Evolutionary conservation across 2,888 invertebrate genomes (phyloP).

Genomic region (Bellardia bayeri): DNA sequence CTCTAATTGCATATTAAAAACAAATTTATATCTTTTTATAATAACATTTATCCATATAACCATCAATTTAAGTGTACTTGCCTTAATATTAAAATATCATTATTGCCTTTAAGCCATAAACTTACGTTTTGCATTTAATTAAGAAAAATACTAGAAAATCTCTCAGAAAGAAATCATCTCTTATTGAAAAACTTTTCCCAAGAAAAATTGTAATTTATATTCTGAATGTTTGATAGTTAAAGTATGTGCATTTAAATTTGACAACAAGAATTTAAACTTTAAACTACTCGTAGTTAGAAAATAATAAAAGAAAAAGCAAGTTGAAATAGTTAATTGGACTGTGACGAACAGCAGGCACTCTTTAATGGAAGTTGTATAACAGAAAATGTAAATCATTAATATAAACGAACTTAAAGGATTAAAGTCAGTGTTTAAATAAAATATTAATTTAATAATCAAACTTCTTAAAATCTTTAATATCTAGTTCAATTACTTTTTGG

Average conservation of each 20-base stretch:
- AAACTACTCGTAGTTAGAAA: neutral
- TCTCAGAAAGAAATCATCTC: neutral
- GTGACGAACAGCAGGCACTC: neutral
- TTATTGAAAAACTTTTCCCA: conserved; percentile 6
- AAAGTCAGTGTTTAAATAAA: too few relatives aligned
- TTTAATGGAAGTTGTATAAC: too few relatives aligned
- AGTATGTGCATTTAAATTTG: neutral
- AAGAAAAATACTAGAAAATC: neutral
- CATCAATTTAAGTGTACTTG: too few relatives aligned
- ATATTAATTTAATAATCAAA: too few relatives aligned
- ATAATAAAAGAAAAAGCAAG: neutral
- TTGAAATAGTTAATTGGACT: neutral
- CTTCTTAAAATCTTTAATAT: too few relatives aligned
- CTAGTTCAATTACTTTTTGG: too few relatives aligned
- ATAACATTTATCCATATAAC: too few relatives aligned
- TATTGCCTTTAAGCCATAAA: neutral
- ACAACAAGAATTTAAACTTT: neutral
- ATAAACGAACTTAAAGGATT: too few relatives aligned
- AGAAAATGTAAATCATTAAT: too few relatives aligned
- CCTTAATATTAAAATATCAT: neutral
- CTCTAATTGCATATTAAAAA: too few relatives aligned
- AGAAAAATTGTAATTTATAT: conserved; percentile 1
- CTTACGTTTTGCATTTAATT: neutral
- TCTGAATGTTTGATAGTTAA: neutral
- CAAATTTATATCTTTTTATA: too few relatives aligned